These are phyloP conservation scores for Archocentrus centrarchus DNA, from an alignment of 2,113 vertebrate genomes.

Conservation along the genomic window DNA sequence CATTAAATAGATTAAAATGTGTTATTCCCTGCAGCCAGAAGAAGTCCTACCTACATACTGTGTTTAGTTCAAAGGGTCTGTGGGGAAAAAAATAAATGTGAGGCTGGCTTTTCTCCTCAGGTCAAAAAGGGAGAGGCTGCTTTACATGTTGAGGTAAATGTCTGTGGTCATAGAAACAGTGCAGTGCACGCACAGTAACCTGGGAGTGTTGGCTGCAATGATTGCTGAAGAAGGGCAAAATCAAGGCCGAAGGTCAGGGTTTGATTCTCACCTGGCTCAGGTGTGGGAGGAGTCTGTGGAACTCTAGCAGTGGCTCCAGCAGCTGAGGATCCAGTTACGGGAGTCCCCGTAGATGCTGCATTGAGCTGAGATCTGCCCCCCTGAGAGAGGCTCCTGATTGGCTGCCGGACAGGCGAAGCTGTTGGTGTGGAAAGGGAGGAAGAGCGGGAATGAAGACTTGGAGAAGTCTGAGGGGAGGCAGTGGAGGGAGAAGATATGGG, in stretches of 20 bases:
- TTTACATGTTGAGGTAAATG: conserved; percentile 62
- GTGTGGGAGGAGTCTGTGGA: conserved; percentile 38
- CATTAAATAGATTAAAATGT: not conserved
- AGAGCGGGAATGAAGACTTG: conserved; percentile 45
- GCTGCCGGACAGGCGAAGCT: conserved; percentile 48
- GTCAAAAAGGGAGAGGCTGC: conserved; percentile 46
- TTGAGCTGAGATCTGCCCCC: conserved; percentile 79
- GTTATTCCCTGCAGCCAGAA: not conserved
- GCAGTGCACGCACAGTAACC: not conserved
- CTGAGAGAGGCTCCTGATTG: conserved; percentile 65
- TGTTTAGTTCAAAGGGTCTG: not conserved
- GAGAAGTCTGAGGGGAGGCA: conserved; percentile 25
- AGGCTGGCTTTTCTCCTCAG: conserved; percentile 19
- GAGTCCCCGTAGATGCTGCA: conserved; percentile 47
- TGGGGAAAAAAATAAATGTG: not conserved
- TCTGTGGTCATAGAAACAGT: conserved; percentile 25
- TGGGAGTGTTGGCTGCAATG: conserved; percentile 26
- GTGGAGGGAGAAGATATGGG: conserved; percentile 39
- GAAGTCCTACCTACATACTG: fast-evolving
- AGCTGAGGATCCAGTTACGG: conserved; percentile 10
- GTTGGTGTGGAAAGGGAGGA: conserved; percentile 59
- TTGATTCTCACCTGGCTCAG: conserved; percentile 63
- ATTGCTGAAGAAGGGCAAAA: conserved; percentile 8
- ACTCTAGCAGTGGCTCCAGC: conserved; percentile 9
- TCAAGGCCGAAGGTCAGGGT: conserved; percentile 18